Evolutionary conservation across 2,113 vertebrate species (phyloP).

Genomic region (Gallinago media): DNA sequence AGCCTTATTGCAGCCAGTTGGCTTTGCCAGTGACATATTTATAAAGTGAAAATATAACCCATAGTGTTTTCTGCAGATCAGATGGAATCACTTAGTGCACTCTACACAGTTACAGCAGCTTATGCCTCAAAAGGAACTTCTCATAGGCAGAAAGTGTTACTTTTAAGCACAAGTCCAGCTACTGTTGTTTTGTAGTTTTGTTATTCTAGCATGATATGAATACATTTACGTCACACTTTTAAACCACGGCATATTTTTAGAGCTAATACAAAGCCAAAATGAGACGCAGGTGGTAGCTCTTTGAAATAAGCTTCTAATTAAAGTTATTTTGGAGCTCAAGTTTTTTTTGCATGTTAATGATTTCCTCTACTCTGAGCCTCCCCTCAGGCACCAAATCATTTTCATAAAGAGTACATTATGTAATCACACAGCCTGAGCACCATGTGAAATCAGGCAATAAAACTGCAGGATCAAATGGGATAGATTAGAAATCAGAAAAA

Average conservation of each 20-base stretch:
- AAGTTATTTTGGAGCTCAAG: background rate
- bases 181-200: constrained; percentile 47
- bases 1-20: constrained; percentile 58
- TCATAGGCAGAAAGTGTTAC: constrained; percentile 52
- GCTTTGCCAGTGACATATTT: constrained; percentile 71
- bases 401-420: background rate
- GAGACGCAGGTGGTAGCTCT: background rate
- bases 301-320: constrained; percentile 44
- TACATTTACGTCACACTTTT: background rate
- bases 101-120: constrained; percentile 46
- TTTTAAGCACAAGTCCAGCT: constrained; percentile 57
- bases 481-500: background rate
- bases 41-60: constrained; percentile 75
- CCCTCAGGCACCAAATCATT: constrained; percentile 2
- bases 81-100: constrained; percentile 73
- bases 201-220: background rate
- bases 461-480: background rate
- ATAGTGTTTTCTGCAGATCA: constrained; percentile 66
- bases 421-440: constrained; percentile 26
- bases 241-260: background rate
- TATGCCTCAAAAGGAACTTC: constrained; percentile 42
- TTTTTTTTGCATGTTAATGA: constrained; percentile 26
- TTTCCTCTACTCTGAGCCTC: constrained; percentile 41
- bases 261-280: constrained; percentile 10
- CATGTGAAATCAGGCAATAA: background rate